These are phyloP conservation scores for Megalurothrips usitatus DNA, from an alignment of 2,888 invertebrate genomes.

Conservation along the genomic window DNA sequence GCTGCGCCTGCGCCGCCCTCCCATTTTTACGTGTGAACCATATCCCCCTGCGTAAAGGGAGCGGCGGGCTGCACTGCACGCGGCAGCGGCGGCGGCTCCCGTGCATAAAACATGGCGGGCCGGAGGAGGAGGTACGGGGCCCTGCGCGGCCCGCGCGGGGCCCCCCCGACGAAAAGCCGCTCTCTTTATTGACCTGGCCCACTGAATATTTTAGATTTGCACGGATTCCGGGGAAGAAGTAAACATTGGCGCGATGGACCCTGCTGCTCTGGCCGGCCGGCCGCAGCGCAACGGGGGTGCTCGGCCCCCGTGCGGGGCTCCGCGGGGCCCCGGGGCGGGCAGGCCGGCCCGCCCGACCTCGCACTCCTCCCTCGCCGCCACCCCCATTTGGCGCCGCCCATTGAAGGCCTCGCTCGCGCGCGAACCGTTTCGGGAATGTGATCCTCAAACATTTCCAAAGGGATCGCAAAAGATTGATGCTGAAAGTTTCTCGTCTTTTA, in stretches of 20 bases:
- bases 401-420: too few species aligned
- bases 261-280: not conserved
- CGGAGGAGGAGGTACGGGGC: not conserved
- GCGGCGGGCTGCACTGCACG: not conserved
- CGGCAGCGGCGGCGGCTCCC: not conserved
- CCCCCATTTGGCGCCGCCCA: too few species aligned
- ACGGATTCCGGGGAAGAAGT: not conserved
- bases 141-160: not conserved
- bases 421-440: too few species aligned
- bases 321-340: too few species aligned
- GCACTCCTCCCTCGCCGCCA: too few species aligned
- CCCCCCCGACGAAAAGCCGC: not conserved
- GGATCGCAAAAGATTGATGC: too few species aligned
- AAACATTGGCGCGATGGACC: not conserved
- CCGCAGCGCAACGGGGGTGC: too few species aligned
- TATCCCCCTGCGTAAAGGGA: not conserved
- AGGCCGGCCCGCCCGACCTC: too few species aligned
- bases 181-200: not conserved
- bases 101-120: conserved; percentile 4
- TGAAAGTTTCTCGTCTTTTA: too few species aligned
- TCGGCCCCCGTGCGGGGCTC: too few species aligned
- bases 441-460: too few species aligned
- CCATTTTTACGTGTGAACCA: not conserved
- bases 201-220: conserved; percentile 1
- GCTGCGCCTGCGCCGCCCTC: not conserved